Base-by-base conservation (phyloP, 1,140 invertebrate species). In the Oncopodura yosiiana region DNA sequence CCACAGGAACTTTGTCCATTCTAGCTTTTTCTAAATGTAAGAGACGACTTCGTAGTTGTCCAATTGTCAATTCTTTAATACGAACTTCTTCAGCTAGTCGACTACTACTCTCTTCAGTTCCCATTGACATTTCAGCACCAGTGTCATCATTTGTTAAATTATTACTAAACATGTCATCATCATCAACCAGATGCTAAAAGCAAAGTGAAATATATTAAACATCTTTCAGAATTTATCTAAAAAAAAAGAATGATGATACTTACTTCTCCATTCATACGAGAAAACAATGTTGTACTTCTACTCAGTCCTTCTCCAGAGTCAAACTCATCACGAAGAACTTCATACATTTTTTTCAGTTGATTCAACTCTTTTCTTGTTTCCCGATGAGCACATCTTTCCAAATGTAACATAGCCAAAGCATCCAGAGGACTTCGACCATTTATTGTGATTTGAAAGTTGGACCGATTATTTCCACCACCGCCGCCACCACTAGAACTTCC, bases 1-100 rank as follows among this genome's bases (percentile, higher is more conserved):
- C 66, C 12, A 68, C 42, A n/a, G 66, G 66, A 8, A 67, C 57
- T 16, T 68, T 68, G 39, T 68, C 66, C 59, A 67, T 66, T 18
- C 65, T 32, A 24, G 64, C 66, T 50, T 66, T 66, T 48, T 68
- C 67, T 56, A 68, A 50, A 53, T 67, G 66, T n/a, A 68, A 44
- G 2, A 68, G 43, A 12, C 63, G 52, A 5, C 51, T 44, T 21
- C 67, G 51, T 9, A 68, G 64, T 49, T 68, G 66, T 16, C 49
- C 56, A 43, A 66, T 67, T 26, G 65, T 66, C 56, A 64, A 57
- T 49, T 68, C 67, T 6, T 66, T 66, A 29, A 66, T 42, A 49
- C 54, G 36, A 11, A 58, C 49, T 37, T 55, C 60, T 42, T 58
- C 60, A 3, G 43, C 50, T 6, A 58, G 43, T n/a, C 60, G 38